Percentiles rank a stretch among this genome's conserved stretches.
phyloP scores from a whole-genome alignment of 2,888 invertebrate genomes.

The Gymnocheta viridis region DNA sequence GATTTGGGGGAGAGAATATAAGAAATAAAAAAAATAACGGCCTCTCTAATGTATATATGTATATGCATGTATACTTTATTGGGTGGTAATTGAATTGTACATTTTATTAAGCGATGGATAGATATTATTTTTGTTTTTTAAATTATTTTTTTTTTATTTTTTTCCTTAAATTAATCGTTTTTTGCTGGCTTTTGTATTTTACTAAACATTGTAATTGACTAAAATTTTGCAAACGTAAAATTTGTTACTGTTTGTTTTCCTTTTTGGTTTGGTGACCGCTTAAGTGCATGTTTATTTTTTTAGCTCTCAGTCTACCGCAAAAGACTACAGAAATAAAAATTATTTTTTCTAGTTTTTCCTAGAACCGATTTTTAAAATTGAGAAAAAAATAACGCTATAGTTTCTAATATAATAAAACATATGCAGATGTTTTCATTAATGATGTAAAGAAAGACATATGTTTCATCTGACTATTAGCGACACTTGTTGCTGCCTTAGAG shows the following conservation, averaged over 20 bases:
- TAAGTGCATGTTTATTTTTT: neutral
- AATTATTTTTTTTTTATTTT: too few relatives aligned
- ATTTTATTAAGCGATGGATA: too few relatives aligned
- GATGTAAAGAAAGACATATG: constrained; percentile 11
- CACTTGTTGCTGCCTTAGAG: constrained; percentile 53
- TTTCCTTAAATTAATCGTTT: too few relatives aligned
- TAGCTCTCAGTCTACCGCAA: neutral
- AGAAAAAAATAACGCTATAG: neutral
- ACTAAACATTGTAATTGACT: neutral
- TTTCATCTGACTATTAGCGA: constrained; percentile 22
- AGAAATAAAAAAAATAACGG: too few relatives aligned
- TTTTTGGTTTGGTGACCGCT: neutral
- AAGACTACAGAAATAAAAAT: neutral
- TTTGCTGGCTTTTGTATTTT: neutral
- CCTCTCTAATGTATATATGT: too few relatives aligned
- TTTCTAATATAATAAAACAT: neutral
- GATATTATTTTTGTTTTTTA: too few relatives aligned
- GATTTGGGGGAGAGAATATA: too few relatives aligned
- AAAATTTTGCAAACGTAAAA: neutral
- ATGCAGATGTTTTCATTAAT: constrained; percentile 42
- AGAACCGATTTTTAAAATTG: constrained; percentile 9
- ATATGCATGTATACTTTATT: too few relatives aligned
- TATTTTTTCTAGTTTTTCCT: constrained; percentile 6
- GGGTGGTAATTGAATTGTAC: too few relatives aligned
- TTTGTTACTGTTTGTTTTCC: neutral